Conservation (phyloP, 1,140 invertebrate genomes). For the Aphaenogaster floridana region DNA sequence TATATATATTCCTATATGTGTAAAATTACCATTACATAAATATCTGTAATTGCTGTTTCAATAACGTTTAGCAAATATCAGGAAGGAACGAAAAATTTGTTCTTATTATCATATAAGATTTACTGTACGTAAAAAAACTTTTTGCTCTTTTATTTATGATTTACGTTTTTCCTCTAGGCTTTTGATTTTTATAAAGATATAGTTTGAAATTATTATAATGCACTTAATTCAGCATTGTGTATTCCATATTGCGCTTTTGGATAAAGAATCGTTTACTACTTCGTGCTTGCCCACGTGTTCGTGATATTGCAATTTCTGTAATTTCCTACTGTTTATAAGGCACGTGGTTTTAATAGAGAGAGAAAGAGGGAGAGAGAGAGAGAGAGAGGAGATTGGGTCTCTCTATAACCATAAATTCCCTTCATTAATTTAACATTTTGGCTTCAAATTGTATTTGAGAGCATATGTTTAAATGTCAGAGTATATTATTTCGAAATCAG, state of each 20-base stretch:
- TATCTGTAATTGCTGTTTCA: slow-evolving; percentile 15
- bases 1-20: not conserved
- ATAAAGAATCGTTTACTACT: slow-evolving; percentile 55
- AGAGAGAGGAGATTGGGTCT: not conserved
- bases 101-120: not conserved
- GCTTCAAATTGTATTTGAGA: not conserved
- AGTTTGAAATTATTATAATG: not conserved
- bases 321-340: not conserved
- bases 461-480: not conserved
- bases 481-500: slow-evolving; percentile 1
- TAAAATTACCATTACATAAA: slow-evolving; percentile 2
- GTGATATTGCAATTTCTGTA: slow-evolving; percentile 9
- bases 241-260: slow-evolving; percentile 42
- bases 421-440: not conserved
- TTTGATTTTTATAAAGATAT: not conserved
- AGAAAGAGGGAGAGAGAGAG: not conserved
- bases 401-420: not conserved
- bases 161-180: not conserved
- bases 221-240: slow-evolving; percentile 69
- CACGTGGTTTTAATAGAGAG: slow-evolving; percentile 3
- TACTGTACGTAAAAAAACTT: not conserved
- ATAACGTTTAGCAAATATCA: not conserved
- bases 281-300: slow-evolving; percentile 15
- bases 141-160: not conserved
- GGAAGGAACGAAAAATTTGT: not conserved